A percentile compares a stretch with the other conserved stretches of the same genome.
Evolutionary conservation across 2,797 vertebrate species (phyloP).

Genomic region (Tolypeutes matacus): DNA sequence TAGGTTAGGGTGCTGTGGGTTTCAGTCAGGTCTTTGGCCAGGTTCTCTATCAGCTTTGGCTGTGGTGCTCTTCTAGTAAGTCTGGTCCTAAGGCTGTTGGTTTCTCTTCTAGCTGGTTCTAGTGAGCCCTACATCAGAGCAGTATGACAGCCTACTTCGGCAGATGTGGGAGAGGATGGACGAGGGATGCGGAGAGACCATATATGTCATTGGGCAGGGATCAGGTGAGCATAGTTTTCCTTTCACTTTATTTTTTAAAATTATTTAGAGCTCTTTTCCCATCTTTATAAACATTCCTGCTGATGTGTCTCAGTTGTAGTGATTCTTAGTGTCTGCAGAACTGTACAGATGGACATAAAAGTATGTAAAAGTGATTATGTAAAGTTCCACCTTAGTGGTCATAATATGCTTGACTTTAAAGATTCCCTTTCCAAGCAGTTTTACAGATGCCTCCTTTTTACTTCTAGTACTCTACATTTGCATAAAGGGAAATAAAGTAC

Average conservation of each 20-base stretch:
- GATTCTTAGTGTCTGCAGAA: slow-evolving; percentile 33
- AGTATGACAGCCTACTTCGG: slow-evolving; percentile 95
- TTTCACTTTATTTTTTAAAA: slow-evolving; percentile 74
- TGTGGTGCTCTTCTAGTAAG: slow-evolving; percentile 61
- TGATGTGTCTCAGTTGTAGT: neutral
- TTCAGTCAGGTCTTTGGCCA: slow-evolving; percentile 26
- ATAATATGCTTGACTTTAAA: neutral
- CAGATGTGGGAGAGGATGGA: slow-evolving; percentile 95
- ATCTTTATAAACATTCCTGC: neutral
- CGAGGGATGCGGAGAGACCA: slow-evolving; percentile 96
- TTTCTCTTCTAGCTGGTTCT: slow-evolving; percentile 92
- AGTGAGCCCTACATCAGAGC: slow-evolving; percentile 96
- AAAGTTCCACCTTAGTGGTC: neutral
- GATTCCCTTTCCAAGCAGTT: slow-evolving; percentile 12
- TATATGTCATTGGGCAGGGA: slow-evolving; percentile 97
- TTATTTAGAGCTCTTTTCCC: slow-evolving; percentile 44
- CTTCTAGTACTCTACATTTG: neutral
- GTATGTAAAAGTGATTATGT: neutral
- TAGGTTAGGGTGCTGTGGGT: neutral
- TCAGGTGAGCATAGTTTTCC: slow-evolving; percentile 93
- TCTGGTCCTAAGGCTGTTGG: slow-evolving; percentile 78
- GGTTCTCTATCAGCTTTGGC: neutral
- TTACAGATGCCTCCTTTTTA: slow-evolving; percentile 35
- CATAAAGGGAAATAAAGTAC: slow-evolving; percentile 19
- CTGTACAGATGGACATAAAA: neutral